Base-by-base conservation (phyloP, 2,888 invertebrate species). In the Mycogona germanica region DNA sequence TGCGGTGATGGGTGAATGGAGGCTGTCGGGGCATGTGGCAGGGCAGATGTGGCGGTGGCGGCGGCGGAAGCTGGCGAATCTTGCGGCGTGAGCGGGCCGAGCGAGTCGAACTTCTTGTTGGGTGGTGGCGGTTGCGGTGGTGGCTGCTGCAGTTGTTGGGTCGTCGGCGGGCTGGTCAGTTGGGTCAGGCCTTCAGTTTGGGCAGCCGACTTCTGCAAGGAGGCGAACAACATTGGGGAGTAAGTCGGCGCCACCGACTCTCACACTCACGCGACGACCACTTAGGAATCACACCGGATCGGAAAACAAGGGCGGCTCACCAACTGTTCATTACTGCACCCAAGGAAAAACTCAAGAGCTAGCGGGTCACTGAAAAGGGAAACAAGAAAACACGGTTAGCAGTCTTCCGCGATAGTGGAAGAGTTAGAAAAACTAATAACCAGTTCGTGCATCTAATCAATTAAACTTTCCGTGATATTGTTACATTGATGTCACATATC, bases 131-230 rank as follows among this genome's bases (percentile, higher is more conserved):
- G n/a, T n/a, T n/a, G n/a, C n/a, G n/a, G n/a, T n/a, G n/a, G n/a
- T n/a, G n/a, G n/a, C n/a, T n/a, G n/a, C n/a, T n/a, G n/a, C n/a
- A n/a, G n/a, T n/a, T n/a, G n/a, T n/a, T n/a, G n/a, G n/a, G n/a
- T n/a, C n/a, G n/a, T n/a, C n/a, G n/a, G n/a, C n/a, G n/a, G n/a
- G n/a, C n/a, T n/a, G n/a, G n/a, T n/a, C n/a, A n/a, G n/a, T n/a
- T n/a, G n/a, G n/a, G n/a, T n/a, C n/a, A n/a, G n/a, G 57, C 52
- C 26, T 57, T 49, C 48, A 23, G 54, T 48, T 26, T 54, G 54
- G 29, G 49, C 30, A n/a, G n/a, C 35, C 5, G 54, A 54, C 19
- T 32, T 47, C 48, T 54, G 54, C 7, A 29, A 30, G 9, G 40
- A 26, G 21, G 28, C 26, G 32, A 54, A 25, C n/a, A 44, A 5